A percentile compares a stretch with the other conserved stretches of the same genome.
Conservation (phyloP, 2,797 vertebrate species). For the Euphonia xanthogaster region DNA sequence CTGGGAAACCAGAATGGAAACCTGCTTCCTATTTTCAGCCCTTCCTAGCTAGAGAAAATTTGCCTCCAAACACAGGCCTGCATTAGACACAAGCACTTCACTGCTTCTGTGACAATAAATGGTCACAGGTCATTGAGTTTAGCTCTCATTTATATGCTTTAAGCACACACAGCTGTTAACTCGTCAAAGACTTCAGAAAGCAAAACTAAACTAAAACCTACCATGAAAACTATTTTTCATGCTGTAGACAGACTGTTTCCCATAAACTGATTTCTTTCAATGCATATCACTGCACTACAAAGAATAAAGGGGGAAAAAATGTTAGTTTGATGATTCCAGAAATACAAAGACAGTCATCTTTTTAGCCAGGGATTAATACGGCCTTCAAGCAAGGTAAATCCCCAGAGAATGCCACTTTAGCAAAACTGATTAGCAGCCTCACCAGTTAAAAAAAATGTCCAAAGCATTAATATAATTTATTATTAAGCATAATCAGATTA, state of each 20-base stretch:
- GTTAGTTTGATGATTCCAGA: not conserved
- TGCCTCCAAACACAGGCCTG: not conserved
- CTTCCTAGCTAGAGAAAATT: not conserved
- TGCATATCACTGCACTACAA: not conserved
- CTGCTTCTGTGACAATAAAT: not conserved
- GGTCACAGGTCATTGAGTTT: not conserved
- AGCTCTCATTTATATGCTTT: not conserved
- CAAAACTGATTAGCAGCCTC: conserved; percentile 3
- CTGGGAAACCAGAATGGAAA: not conserved
- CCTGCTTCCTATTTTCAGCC: not conserved
- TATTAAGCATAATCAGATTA: not conserved
- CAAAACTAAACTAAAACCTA: not conserved
- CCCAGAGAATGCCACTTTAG: not conserved
- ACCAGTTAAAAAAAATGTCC: not conserved
- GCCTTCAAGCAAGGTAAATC: conserved; percentile 20
- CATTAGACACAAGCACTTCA: not conserved
- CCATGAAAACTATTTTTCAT: not conserved
- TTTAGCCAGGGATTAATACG: not conserved
- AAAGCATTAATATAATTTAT: not conserved
- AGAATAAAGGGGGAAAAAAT: not conserved
- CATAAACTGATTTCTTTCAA: not conserved
- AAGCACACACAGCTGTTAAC: not conserved
- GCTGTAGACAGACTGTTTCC: not conserved
- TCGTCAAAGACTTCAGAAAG: not conserved
- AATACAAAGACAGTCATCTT: not conserved